phyloP scores from a whole-genome alignment of 2,797 vertebrate species.

The Bradypodion ventrale region DNA sequence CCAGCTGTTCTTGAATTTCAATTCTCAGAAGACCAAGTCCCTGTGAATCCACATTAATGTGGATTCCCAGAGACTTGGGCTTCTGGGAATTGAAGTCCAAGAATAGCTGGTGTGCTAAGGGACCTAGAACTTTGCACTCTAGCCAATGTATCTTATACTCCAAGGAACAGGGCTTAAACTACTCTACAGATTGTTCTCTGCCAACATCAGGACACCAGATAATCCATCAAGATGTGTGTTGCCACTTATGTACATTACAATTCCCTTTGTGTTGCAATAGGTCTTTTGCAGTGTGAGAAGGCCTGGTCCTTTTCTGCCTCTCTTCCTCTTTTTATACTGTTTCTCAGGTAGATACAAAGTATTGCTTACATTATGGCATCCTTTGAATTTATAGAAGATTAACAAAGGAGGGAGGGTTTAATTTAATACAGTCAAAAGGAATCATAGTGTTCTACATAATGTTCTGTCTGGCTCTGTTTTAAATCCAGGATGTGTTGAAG shows the following conservation, averaged over 20 bases:
- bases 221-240: too few relatives aligned
- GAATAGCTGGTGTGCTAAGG: too few relatives aligned
- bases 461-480: background rate
- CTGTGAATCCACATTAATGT: too few relatives aligned
- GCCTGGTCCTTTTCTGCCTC: background rate
- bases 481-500: background rate
- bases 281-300: background rate
- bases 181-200: background rate
- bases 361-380: background rate
- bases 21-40: too few relatives aligned
- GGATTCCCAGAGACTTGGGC: too few relatives aligned
- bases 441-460: background rate
- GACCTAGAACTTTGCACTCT: background rate
- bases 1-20: too few relatives aligned
- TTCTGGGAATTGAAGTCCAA: too few relatives aligned
- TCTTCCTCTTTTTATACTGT: background rate
- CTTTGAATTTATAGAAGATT: background rate
- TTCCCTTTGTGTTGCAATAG: background rate
- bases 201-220: too few relatives aligned
- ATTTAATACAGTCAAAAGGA: background rate
- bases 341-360: background rate
- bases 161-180: background rate
- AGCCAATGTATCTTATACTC: background rate
- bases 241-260: background rate
- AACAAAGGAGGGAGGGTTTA: background rate